These are phyloP conservation scores for Drosophila kokeensis DNA, from an alignment of 2,888 invertebrate genomes.

Conservation along the genomic window DNA sequence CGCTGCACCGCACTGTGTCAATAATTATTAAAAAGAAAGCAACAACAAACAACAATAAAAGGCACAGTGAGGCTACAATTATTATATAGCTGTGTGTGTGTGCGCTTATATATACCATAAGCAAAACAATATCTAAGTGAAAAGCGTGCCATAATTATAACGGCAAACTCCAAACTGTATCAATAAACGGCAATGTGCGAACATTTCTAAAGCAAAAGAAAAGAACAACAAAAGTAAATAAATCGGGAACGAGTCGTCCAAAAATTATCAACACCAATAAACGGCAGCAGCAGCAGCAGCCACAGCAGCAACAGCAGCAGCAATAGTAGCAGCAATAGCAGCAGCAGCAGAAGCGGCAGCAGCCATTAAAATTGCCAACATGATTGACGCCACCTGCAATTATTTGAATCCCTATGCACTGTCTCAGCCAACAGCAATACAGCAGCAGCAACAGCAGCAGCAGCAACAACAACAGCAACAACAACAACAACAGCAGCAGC, in stretches of 20 bases:
- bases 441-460: constrained; percentile 55
- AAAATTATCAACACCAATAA: constrained; percentile 13
- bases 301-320: constrained; percentile 20
- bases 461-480: constrained; percentile 38
- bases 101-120: background rate
- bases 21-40: constrained; percentile 45
- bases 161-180: constrained; percentile 44
- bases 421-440: constrained; percentile 39
- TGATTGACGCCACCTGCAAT: constrained; percentile 84
- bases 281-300: background rate
- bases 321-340: constrained; percentile 18
- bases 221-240: constrained; percentile 2
- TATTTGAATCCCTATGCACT: constrained; percentile 82
- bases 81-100: constrained; percentile 1
- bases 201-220: constrained; percentile 51
- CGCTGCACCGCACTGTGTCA: constrained; percentile 23
- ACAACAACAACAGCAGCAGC: constrained; percentile 42
- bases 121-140: constrained; percentile 59
- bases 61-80: constrained; percentile 37
- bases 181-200: constrained; percentile 69
- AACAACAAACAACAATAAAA: constrained; percentile 6
- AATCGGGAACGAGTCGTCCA: constrained; percentile 9
- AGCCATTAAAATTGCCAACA: constrained; percentile 51
- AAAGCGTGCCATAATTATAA: constrained; percentile 72
- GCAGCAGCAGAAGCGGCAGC: constrained; percentile 12